phyloP scores from a whole-genome alignment of 2,113 vertebrate species.

The Aspiorhynchus laticeps region DNA sequence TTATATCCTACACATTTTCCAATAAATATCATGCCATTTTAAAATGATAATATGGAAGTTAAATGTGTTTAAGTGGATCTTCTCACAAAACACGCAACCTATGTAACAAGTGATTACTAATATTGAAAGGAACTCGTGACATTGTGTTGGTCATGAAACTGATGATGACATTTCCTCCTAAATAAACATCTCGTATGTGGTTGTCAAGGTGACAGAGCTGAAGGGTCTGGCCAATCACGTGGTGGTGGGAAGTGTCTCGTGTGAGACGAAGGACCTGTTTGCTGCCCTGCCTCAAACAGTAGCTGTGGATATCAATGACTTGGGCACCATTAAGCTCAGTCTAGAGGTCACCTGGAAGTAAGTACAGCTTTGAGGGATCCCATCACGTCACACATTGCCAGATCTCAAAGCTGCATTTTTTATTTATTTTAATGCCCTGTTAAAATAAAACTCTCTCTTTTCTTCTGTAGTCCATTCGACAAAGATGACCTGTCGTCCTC shows the following conservation, averaged over 20 bases:
- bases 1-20: no score
- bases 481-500: slow-evolving; percentile 90
- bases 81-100: no score
- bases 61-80: no score
- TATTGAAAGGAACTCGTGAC: background rate
- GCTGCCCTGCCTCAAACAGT: slow-evolving; percentile 90
- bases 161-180: background rate
- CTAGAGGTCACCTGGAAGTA: slow-evolving; percentile 97
- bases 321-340: slow-evolving; percentile 96
- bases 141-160: background rate
- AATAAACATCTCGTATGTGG: slow-evolving; percentile 22
- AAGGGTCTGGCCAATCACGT: slow-evolving; percentile 96
- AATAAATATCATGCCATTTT: no score
- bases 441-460: background rate
- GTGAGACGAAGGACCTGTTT: slow-evolving; percentile 96
- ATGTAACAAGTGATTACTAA: slow-evolving; percentile 9
- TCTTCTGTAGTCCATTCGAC: slow-evolving; percentile 86
- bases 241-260: slow-evolving; percentile 92
- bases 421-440: background rate
- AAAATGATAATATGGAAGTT: no score
- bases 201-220: slow-evolving; percentile 88
- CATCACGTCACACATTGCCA: background rate
- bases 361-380: slow-evolving; percentile 62
- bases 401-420: background rate
- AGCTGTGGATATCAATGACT: slow-evolving; percentile 95